Conservation (phyloP, 2,797 vertebrate species). For the Buphagus erythrorhynchus region DNA sequence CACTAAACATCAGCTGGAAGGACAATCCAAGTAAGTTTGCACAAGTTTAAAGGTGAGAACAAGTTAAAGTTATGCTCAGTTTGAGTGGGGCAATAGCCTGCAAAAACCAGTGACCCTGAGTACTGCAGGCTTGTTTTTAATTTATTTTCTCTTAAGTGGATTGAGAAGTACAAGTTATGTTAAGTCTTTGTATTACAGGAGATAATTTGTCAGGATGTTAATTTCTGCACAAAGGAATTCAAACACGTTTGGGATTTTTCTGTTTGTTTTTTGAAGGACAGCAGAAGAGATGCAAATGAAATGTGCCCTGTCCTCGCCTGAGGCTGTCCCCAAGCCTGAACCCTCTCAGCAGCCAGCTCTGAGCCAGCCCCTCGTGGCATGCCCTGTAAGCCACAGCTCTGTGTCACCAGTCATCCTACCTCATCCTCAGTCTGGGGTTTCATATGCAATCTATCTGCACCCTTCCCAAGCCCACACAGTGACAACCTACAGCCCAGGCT, state of each 20-base stretch:
- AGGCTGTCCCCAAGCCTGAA: slow-evolving; percentile 50
- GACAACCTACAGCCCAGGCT: slow-evolving; percentile 80
- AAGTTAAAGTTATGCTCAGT: background rate
- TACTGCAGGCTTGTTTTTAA: background rate
- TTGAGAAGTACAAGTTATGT: background rate
- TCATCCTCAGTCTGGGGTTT: slow-evolving; percentile 74
- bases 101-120: background rate
- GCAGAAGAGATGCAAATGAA: slow-evolving; percentile 41
- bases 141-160: background rate
- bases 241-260: background rate
- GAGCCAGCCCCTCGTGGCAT: slow-evolving; percentile 48
- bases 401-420: slow-evolving; percentile 84
- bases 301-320: background rate
- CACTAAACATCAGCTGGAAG: slow-evolving; percentile 87
- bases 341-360: slow-evolving; percentile 55
- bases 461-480: slow-evolving; percentile 79
- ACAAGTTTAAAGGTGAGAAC: background rate
- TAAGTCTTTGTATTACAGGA: background rate
- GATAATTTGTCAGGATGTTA: background rate
- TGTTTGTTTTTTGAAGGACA: slow-evolving; percentile 58
- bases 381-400: slow-evolving; percentile 64
- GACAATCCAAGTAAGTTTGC: slow-evolving; percentile 83
- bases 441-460: slow-evolving; percentile 87
- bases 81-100: background rate
- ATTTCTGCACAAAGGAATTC: background rate